A percentile compares a stretch with the other conserved stretches of the same genome.
phyloP scores from a whole-genome alignment of 2,888 invertebrate genomes.

The Trichopoda pennipes region DNA sequence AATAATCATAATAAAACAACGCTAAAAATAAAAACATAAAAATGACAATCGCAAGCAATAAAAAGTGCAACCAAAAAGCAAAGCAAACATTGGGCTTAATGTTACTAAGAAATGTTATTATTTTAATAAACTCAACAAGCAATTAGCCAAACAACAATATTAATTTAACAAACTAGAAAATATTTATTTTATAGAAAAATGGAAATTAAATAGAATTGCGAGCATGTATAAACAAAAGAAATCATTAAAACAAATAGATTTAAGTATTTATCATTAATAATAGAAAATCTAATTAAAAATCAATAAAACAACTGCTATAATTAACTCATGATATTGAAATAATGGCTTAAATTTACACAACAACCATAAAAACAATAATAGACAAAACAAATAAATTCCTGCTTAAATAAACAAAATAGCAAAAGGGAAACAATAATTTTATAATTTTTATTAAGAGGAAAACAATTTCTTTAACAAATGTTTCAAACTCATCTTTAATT shows the following conservation, averaged over 20 bases:
- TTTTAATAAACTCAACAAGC: neutral
- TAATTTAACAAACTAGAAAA: neutral
- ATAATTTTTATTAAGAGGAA: no score
- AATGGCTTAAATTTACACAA: neutral
- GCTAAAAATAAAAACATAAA: neutral
- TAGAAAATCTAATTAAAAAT: neutral
- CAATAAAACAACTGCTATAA: neutral
- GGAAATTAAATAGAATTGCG: neutral
- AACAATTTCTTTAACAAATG: no score
- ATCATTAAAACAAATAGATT: neutral
- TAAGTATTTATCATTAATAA: no score
- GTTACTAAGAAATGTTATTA: neutral
- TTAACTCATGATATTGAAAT: neutral
- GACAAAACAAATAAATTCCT: no score
- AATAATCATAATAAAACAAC: neutral
- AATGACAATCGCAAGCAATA: slow-evolving; percentile 71
- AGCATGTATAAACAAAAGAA: neutral
- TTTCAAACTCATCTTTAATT: no score
- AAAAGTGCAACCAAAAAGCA: slow-evolving; percentile 13
- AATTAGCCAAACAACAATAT: slow-evolving; percentile 8
- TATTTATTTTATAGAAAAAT: neutral
- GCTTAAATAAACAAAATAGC: no score
- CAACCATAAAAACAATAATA: neutral
- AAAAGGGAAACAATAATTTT: no score
- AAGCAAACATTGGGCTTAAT: slow-evolving; percentile 3